Evolutionary conservation across 2,113 vertebrate species (phyloP), one percentile per base, ranked within the genome.

Genomic region (Gadus chalcogrammus): DNA sequence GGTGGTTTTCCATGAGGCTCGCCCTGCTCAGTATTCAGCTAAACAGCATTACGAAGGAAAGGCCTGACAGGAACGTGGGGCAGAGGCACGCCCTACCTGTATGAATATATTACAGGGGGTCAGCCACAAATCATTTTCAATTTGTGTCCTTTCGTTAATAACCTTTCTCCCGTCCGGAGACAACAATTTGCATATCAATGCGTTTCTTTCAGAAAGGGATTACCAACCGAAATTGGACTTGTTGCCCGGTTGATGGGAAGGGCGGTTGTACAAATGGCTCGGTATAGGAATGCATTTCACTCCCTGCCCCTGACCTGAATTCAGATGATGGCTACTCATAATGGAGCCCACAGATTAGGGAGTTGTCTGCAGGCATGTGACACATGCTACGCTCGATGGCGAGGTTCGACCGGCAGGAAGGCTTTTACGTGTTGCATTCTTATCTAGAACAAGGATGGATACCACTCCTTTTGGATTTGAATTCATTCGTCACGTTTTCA

Each of bases 121-220:
- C 61, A 11, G 75, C 56, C 38, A 77, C 61, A 31, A 84, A 75
- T 86, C 78, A 79, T 79, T 84, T 84, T 80, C 72, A 78, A 75
- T 81, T 77, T 75, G 20, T 55, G 79, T 78, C 69, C 61, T n/a
- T 42, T 69, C 81, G 85, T 79, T 85, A 82, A 85, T 84, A 83
- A 80, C 72, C 68, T 65, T 67, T 71, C 80, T 72, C 72, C 76
- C 65, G 65, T 59, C 82, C 79, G 55, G 69, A 79, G 74, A 80
- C 79, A 76, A 77, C 66, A 80, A 81, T 87, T 84, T 88, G 66
- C 83, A 88, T 87, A 85, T 83, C 81, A 82, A 80, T 81, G 76
- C 61, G 71, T 75, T 81, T 67, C 67, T 48, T 67, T 82, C 75
- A 55, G 48, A 73, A 66, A 72, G 64, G 84, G 71, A 87, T 88